Evolutionary conservation across 2,797 vertebrate species (phyloP), one percentile per base, ranked within the genome.

Genomic region (Moxostoma hubbsi): DNA sequence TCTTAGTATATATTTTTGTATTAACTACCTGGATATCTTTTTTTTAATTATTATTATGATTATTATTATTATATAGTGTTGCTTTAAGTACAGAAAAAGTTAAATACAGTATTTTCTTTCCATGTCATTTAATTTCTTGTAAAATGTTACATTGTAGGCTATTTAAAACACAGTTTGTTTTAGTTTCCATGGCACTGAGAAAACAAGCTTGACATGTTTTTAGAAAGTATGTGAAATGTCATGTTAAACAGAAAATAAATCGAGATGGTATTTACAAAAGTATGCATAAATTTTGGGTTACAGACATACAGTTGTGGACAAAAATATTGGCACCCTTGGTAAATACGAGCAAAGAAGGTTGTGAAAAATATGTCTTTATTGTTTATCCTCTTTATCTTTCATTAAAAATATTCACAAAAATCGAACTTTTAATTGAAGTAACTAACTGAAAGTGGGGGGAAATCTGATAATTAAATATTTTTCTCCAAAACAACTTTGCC

Each of bases 1-100:
- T 57, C 16, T 57, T 75, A 9, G 75, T 84, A 72, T 89, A 82
- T 89, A 88, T 89, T 89, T 89, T 90, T 89, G 50, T 91, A 91
- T 79, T 89, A 88, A 85, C 51, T 84, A 63, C 81, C 51, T 74
- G n/a, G 54, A 58, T n/a, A 24, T 7, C 67, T 73, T 62, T 72
- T 73, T 69, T 4, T 45, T 36, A 62, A 24, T 24, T 24, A 24
- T 81, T 80, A 8, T 58, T 13, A 53, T 36, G 62, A 24, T 24
- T 24, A 24, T 81, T 80, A 8, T 58, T 13, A 53, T 36, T 62
- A 55, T 62, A 67, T 73, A 57, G 16, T 57, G 16, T 46, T 36
- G 53, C 16, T 57, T 75, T 11, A 58, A 58, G 43, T 15, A 65
- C 51, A 75, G 16, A n/a, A 72, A 59, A 49, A 10, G 12, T 49